Percentiles rank a stretch among this genome's conserved stretches.
Evolutionary conservation across 1,140 invertebrate genomes (phyloP).

Genomic region (Drosophila quadrilineata): DNA sequence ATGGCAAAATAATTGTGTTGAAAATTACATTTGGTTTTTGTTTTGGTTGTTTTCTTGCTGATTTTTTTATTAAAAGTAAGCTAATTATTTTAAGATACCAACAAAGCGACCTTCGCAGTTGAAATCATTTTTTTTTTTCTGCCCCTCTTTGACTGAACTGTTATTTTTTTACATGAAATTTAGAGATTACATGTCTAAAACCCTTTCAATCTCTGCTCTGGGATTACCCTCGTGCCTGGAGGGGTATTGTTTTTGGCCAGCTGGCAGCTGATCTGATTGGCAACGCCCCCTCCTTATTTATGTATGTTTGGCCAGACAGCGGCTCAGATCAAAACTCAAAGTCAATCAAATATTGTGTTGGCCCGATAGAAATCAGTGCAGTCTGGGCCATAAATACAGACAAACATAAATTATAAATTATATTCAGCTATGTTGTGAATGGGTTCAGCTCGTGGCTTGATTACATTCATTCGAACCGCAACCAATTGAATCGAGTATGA

Average conservation of each 20-base stretch:
- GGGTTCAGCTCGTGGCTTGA: too few relatives aligned
- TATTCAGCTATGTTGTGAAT: too few relatives aligned
- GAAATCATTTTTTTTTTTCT: slow-evolving; percentile 37
- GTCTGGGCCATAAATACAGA: too few relatives aligned
- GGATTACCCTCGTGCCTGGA: neutral
- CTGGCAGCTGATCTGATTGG: slow-evolving; percentile 28
- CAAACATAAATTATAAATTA: too few relatives aligned
- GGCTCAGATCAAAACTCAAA: slow-evolving; percentile 8
- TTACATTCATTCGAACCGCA: too few relatives aligned
- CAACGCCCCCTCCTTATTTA: slow-evolving; percentile 39
- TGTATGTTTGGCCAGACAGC: slow-evolving; percentile 14
- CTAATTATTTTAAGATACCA: slow-evolving; percentile 70
- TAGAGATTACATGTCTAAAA: neutral
- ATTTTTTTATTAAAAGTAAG: slow-evolving; percentile 55
- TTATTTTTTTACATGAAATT: neutral
- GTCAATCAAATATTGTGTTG: slow-evolving; percentile 2
- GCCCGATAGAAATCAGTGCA: slow-evolving; percentile 23
- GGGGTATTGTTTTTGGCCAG: slow-evolving; percentile 29
- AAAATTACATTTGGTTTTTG: slow-evolving; percentile 70
- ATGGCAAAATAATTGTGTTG: slow-evolving; percentile 55
- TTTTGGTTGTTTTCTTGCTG: too few relatives aligned
- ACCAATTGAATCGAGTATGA: too few relatives aligned
- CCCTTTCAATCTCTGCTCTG: neutral
- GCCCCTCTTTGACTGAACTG: slow-evolving; percentile 1
- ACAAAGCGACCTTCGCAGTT: slow-evolving; percentile 57